Conservation (phyloP, 1,140 invertebrate species). For the Drosophila pachea region DNA sequence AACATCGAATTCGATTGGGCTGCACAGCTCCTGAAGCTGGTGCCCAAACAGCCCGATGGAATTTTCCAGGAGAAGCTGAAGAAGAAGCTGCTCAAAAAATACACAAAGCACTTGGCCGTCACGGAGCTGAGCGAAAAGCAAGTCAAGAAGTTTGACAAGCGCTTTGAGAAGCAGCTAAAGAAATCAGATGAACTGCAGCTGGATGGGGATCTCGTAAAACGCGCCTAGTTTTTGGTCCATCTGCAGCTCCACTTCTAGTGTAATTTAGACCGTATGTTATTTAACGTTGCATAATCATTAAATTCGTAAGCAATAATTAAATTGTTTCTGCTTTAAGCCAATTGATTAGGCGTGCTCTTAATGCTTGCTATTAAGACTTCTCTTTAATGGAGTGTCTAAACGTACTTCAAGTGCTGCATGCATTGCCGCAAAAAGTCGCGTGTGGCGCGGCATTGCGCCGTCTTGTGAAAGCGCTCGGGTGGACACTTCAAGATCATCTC, state of each 20-base stretch:
- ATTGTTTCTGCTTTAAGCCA: neutral
- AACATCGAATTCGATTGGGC: conserved; percentile 61
- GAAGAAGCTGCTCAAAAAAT: conserved; percentile 81
- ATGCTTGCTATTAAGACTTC: conserved; percentile 5
- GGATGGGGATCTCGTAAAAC: conserved; percentile 62
- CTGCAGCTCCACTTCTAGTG: conserved; percentile 17
- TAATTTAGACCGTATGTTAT: conserved; percentile 28
- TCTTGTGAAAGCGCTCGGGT: conserved; percentile 35
- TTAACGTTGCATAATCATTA: conserved; percentile 40
- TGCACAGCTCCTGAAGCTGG: conserved; percentile 45
- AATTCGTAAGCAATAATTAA: conserved; percentile 48
- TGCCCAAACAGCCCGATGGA: conserved; percentile 59
- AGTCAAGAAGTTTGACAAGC: conserved; percentile 68
- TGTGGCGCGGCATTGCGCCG: conserved; percentile 32
- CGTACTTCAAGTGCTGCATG: conserved; percentile 40
- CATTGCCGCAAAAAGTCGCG: conserved; percentile 49
- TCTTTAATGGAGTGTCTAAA: conserved; percentile 1
- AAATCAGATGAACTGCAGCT: conserved; percentile 52
- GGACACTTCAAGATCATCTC: conserved; percentile 64
- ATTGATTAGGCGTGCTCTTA: neutral
- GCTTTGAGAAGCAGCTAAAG: conserved; percentile 67
- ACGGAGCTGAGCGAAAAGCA: conserved; percentile 65
- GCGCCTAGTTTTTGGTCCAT: conserved; percentile 15
- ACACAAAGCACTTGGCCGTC: conserved; percentile 76
- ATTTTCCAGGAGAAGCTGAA: conserved; percentile 79